These are phyloP conservation scores for Ctenodactylus gundi DNA, from an alignment of 2,113 vertebrate genomes.

Conservation along the genomic window DNA sequence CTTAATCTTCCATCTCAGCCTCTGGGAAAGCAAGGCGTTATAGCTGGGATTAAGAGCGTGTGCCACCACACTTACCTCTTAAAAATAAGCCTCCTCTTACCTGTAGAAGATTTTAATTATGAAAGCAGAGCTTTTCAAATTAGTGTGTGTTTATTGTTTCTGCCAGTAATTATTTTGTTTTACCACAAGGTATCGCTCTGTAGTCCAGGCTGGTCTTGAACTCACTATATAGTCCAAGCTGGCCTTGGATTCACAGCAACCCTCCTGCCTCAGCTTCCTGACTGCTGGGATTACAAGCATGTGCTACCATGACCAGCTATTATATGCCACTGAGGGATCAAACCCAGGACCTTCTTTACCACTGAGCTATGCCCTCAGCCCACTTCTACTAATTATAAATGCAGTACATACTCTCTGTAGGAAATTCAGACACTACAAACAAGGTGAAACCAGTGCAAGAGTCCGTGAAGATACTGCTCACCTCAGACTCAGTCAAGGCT, in stretches of 20 bases:
- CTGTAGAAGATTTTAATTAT: background rate
- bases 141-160: background rate
- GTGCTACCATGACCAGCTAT: too few species aligned
- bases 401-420: background rate
- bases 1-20: background rate
- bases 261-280: too few species aligned
- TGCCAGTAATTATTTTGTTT: too few species aligned
- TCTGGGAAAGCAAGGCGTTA: background rate
- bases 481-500: background rate
- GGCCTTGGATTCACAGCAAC: too few species aligned
- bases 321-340: too few species aligned
- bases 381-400: background rate
- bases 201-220: too few species aligned
- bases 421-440: background rate
- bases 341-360: too few species aligned
- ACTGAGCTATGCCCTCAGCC: too few species aligned
- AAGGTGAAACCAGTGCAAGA: background rate
- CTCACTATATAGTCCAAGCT: too few species aligned
- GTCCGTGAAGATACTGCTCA: background rate
- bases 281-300: too few species aligned
- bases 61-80: background rate
- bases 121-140: background rate
- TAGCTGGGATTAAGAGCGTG: background rate
- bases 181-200: too few species aligned
- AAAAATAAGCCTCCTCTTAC: background rate